These are phyloP conservation scores for Exocentrus adspersus DNA, from an alignment of 2,888 invertebrate genomes.

Conservation along the genomic window DNA sequence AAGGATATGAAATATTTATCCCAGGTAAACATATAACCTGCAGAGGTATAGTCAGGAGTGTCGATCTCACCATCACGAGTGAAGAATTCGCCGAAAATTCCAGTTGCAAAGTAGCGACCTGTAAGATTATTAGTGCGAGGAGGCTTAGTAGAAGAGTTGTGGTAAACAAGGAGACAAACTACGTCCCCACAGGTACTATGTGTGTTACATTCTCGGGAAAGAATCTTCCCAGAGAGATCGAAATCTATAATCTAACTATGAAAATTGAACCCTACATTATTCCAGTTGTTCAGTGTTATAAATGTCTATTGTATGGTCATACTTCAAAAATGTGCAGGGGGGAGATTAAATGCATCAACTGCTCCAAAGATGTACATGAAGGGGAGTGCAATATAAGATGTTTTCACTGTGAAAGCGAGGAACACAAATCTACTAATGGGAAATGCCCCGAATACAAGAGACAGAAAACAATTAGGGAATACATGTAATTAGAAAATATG, in stretches of 20 bases:
- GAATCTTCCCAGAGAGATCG: neutral
- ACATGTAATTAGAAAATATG: slow-evolving; percentile 7
- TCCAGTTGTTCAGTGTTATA: slow-evolving; percentile 17
- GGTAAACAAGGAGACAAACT: neutral
- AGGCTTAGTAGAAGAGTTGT: neutral
- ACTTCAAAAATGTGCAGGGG: slow-evolving; percentile 10
- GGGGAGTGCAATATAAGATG: slow-evolving; percentile 15
- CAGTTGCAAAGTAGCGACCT: no score
- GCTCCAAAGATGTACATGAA: neutral
- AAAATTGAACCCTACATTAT: slow-evolving; percentile 18
- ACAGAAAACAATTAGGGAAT: slow-evolving; percentile 9
- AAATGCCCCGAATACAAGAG: slow-evolving; percentile 9
- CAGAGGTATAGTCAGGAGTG: slow-evolving; percentile 10
- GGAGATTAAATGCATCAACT: neutral
- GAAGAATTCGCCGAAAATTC: no score
- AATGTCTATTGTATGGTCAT: slow-evolving; percentile 7
- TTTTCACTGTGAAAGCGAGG: neutral
- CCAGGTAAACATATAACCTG: slow-evolving; percentile 12
- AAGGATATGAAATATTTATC: slow-evolving; percentile 6
- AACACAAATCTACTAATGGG: neutral
- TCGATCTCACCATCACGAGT: neutral
- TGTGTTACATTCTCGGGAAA: slow-evolving; percentile 9
- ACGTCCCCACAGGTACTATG: slow-evolving; percentile 5
- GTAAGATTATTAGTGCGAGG: no score
- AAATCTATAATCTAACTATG: neutral